phyloP scores from a whole-genome alignment of 2,113 vertebrate species.

The Brachypteracias leptosomus region DNA sequence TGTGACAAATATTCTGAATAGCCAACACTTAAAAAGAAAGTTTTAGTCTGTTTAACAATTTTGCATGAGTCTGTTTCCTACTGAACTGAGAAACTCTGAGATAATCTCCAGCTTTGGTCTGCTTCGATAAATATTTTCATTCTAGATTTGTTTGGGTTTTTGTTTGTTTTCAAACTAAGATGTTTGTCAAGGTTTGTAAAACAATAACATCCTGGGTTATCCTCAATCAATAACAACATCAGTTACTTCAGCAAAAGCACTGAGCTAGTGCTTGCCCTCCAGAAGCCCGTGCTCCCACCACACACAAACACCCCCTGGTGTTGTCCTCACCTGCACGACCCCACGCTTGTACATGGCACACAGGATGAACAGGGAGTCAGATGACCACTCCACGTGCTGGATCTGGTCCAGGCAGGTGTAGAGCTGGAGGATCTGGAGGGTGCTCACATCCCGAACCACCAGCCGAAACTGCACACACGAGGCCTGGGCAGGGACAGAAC shows the following conservation, averaged over 20 bases:
- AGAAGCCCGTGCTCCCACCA: accelerated
- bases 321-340: slow-evolving; percentile 84
- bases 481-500: slow-evolving; percentile 70
- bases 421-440: slow-evolving; percentile 86
- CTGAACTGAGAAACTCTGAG: background rate
- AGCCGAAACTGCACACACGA: slow-evolving; percentile 91
- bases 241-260: background rate
- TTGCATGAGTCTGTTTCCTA: background rate
- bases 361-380: slow-evolving; percentile 91
- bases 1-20: background rate
- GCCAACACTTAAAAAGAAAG: background rate
- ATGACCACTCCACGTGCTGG: slow-evolving; percentile 90
- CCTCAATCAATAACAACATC: accelerated
- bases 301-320: accelerated
- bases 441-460: slow-evolving; percentile 82
- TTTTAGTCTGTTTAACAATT: background rate
- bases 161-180: background rate
- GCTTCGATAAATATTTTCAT: background rate
- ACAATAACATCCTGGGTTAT: background rate
- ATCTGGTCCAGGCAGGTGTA: slow-evolving; percentile 94
- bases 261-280: accelerated
- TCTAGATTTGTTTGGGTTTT: background rate
- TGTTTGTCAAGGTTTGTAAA: background rate
- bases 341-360: slow-evolving; percentile 96
- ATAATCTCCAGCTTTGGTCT: background rate